Percentiles rank a stretch among this genome's conserved stretches.
phyloP scores from a whole-genome alignment of 1,140 invertebrate genomes.

The Drosophila suzukii region DNA sequence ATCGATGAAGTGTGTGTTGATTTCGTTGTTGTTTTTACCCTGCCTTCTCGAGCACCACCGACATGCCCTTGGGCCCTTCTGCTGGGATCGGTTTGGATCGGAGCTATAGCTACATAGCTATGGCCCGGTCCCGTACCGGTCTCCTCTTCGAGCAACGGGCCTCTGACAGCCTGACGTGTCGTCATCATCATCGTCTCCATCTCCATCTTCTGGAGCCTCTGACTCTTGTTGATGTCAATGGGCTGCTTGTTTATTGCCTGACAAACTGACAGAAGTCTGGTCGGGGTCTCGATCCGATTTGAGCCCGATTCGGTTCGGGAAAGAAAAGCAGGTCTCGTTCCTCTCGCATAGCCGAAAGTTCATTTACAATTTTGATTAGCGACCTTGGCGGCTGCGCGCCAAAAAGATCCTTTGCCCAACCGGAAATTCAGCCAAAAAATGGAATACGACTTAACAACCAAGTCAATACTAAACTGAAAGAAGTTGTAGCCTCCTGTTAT shows the following conservation, averaged over 20 bases:
- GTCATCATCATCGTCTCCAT: conserved; percentile 53
- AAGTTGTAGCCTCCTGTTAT: background rate
- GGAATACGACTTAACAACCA: conserved; percentile 19
- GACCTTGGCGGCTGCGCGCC: conserved; percentile 54
- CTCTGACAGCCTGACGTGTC: conserved; percentile 73
- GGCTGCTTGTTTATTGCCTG: conserved; percentile 73
- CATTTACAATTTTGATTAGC: conserved; percentile 75
- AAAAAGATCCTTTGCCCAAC: conserved; percentile 43
- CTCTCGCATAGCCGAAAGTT: conserved; percentile 60
- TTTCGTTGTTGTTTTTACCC: conserved; percentile 62
- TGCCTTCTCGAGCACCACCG: conserved; percentile 57
- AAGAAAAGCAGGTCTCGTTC: conserved; percentile 15
- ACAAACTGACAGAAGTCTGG: conserved; percentile 71
- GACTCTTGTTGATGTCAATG: conserved; percentile 69
- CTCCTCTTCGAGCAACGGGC: conserved; percentile 15
- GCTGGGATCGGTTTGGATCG: background rate
- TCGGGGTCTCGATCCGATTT: conserved; percentile 21
- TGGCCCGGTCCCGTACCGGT: background rate
- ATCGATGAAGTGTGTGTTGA: conserved; percentile 82
- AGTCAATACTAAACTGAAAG: background rate
- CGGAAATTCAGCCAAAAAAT: conserved; percentile 11
- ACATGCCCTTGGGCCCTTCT: conserved; percentile 62
- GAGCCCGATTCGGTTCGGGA: conserved; percentile 14
- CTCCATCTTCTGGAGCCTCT: conserved; percentile 12
- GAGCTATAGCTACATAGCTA: background rate